Evolutionary conservation across 2,888 invertebrate genomes (phyloP), one percentile per base, ranked within the genome.

Genomic region (Poecilobothrus nobilitatus): DNA sequence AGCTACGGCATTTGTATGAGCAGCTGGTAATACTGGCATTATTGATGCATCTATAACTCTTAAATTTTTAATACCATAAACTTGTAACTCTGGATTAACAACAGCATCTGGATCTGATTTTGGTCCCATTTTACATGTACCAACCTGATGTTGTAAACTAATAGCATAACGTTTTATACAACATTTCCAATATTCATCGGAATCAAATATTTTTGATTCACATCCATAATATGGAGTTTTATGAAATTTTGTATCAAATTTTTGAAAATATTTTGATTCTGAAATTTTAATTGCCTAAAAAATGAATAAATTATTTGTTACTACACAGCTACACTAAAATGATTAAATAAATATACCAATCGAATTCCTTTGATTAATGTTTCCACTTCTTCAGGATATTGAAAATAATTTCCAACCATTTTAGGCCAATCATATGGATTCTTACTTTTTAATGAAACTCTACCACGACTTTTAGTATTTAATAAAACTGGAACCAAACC

Each of bases 1-100:
- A 0, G 88, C 86, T 0, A 93, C 91, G 0, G 91, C 93, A 78
- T 94, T 93, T 0, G 92, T 92, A 78, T 94, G 94, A 7, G 90
- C 91, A 75, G 90, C 91, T 0, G 89, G 84, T 66, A 90, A 85
- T 2, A 79, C 83, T 0, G 92, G 92, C 91, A 93, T 92, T 64
- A 93, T 85, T 68, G 91, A 91, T 0, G 90, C 91, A 77, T 91
- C 91, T 0, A 87, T 85, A 0, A 91, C 89, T 62, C 91, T 83
- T 1, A 91, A 80, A 18, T 86, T 86, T 20, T 82, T 77, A 0
- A 90, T 64, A 0, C 88, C 88, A 69, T 88, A 84, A 0, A 91
- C 88, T 71, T 83, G 84, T 4, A 91, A 78, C 61, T 87, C 79
- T 1, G 87, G 84, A 77, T 88, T 87, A 0, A 92, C 90, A 0